These are phyloP conservation scores for Acanthacorydalis orientalis DNA, from an alignment of 2,888 invertebrate genomes.

Conservation along the genomic window DNA sequence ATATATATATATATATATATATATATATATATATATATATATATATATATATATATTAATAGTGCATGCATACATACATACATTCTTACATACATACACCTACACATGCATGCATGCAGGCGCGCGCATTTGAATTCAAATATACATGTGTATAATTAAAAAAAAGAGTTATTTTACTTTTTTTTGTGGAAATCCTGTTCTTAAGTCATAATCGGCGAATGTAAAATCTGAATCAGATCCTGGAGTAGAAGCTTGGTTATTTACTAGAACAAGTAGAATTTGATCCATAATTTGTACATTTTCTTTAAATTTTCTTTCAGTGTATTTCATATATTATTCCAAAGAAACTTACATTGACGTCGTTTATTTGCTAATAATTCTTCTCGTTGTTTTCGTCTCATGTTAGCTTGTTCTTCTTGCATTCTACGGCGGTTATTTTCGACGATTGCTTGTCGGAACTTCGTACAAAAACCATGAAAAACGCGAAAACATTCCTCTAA, in stretches of 20 bases:
- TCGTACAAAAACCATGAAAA: conserved; percentile 74
- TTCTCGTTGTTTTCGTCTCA: conserved; percentile 56
- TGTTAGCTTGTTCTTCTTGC: conserved; percentile 75
- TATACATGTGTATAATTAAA: not conserved
- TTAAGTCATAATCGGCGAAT: conserved; percentile 60
- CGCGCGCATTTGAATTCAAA: not conserved
- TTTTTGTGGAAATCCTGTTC: conserved; percentile 41
- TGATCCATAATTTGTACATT: not conserved
- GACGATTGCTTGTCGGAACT: conserved; percentile 64
- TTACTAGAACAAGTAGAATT: conserved; percentile 27
- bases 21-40: too few relatives aligned
- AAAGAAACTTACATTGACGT: conserved; percentile 36
- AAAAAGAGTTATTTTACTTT: conserved; percentile 14
- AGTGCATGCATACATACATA: too few relatives aligned
- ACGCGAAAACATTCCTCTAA: conserved; percentile 88
- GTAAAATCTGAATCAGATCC: conserved; percentile 58
- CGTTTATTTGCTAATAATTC: conserved; percentile 47
- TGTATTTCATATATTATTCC: not conserved
- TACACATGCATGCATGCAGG: too few relatives aligned
- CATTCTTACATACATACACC: too few relatives aligned
- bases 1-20: too few relatives aligned
- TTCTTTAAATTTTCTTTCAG: not conserved
- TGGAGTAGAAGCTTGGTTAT: conserved; percentile 46
- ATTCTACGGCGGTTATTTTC: conserved; percentile 73
- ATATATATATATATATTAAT: too few relatives aligned